phyloP scores from a whole-genome alignment of 2,797 vertebrate genomes.

The Prunella strophiata region DNA sequence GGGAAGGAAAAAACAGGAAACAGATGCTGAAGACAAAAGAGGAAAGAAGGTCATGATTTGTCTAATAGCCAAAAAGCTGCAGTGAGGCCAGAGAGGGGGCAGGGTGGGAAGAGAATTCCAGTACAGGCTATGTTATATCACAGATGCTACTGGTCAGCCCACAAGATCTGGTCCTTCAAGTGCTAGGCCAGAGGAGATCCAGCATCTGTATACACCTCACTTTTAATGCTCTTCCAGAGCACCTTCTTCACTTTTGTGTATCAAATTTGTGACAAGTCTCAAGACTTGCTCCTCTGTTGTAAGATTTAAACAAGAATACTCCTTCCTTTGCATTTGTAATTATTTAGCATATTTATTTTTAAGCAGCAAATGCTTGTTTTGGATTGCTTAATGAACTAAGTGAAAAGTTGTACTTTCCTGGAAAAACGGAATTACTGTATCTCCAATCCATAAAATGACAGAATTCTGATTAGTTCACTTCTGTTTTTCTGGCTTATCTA shows the following conservation, averaged over 20 bases:
- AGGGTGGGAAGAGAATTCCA: not conserved
- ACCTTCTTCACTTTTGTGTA: not conserved
- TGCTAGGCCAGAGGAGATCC: not conserved
- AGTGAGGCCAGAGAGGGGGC: not conserved
- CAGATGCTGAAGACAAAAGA: constrained; percentile 40
- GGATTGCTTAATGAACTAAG: not conserved
- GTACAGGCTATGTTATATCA: not conserved
- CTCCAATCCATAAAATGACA: not conserved
- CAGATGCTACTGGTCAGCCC: not conserved
- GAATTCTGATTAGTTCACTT: not conserved
- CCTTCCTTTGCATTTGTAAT: not conserved
- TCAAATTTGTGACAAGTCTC: not conserved
- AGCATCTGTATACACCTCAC: not conserved
- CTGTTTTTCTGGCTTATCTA: not conserved
- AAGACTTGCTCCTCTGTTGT: not conserved
- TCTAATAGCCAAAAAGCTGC: constrained; percentile 33
- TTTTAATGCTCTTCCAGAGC: not conserved
- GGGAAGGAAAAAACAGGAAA: constrained; percentile 57
- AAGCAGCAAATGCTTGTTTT: not conserved
- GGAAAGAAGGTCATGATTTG: constrained; percentile 23
- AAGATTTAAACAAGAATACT: not conserved
- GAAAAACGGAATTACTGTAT: not conserved
- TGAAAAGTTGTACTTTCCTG: not conserved
- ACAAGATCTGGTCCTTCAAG: not conserved
- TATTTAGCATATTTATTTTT: not conserved